Conservation (phyloP, 2,797 vertebrate genomes). For the Coendou prehensilis region DNA sequence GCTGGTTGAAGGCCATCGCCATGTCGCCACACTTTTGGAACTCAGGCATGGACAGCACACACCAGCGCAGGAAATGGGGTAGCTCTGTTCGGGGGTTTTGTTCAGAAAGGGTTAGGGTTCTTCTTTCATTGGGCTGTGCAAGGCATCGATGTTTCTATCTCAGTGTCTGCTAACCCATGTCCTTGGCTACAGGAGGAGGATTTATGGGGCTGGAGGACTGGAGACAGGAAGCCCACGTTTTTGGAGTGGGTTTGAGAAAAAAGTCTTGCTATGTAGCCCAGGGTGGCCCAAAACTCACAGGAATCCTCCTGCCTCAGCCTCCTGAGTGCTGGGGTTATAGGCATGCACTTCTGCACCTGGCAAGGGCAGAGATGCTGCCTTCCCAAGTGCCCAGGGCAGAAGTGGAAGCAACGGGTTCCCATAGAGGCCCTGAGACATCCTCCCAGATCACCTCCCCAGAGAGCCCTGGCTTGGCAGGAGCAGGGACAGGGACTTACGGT, state of each 20-base stretch:
- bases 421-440: background rate
- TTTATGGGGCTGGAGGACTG: rapidly evolving
- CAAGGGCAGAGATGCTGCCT: background rate
- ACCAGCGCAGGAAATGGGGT: constrained; percentile 93
- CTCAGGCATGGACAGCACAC: constrained; percentile 93
- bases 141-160: background rate
- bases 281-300: no score
- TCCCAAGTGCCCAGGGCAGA: background rate
- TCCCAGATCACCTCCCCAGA: background rate
- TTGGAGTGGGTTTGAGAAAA: background rate
- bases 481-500: constrained; percentile 88
- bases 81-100: constrained; percentile 84
- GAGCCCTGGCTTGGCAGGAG: background rate
- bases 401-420: background rate
- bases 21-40: constrained; percentile 95
- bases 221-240: background rate
- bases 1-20: constrained; percentile 90
- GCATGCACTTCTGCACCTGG: background rate
- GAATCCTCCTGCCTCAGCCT: background rate
- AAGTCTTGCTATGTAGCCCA: background rate
- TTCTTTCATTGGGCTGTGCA: background rate
- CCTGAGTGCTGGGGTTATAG: background rate
- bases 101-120: background rate
- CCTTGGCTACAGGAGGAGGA: background rate
- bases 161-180: background rate